phyloP scores from a whole-genome alignment of 2,797 vertebrate genomes.

The Leptoclinus maculatus region DNA sequence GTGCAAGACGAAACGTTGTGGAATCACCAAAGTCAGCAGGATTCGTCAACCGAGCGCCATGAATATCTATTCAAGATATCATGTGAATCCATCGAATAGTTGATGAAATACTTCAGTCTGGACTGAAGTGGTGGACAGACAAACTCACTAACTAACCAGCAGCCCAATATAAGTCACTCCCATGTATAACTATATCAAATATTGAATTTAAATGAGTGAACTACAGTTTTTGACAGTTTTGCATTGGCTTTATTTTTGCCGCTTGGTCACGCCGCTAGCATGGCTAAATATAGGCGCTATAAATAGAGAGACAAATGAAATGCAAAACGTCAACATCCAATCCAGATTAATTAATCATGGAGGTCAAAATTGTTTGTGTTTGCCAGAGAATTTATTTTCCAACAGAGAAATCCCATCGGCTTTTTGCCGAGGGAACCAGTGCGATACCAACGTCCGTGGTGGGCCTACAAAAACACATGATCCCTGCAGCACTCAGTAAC shows the following conservation, averaged over 20 bases:
- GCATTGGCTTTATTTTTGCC: too few relatives aligned
- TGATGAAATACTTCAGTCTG: not conserved
- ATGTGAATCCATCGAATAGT: not conserved
- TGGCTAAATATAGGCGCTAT: not conserved
- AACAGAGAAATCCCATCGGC: too few relatives aligned
- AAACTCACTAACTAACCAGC: not conserved
- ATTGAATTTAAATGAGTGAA: not conserved
- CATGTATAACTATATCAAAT: not conserved
- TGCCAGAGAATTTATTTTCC: too few relatives aligned
- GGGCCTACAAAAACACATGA: too few relatives aligned
- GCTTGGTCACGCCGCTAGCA: not conserved
- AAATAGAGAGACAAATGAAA: not conserved
- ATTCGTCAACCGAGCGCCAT: not conserved
- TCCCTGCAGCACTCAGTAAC: not conserved
- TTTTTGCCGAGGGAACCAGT: too few relatives aligned
- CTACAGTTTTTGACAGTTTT: not conserved
- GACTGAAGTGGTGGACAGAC: not conserved
- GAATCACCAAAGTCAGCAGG: not conserved
- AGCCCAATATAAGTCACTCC: not conserved
- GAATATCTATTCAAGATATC: not conserved
- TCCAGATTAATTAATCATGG: not conserved
- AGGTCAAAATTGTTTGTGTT: not conserved
- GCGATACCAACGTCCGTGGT: too few relatives aligned
- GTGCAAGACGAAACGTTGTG: not conserved
- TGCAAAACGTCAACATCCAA: not conserved